Conservation (phyloP, 1,140 invertebrate genomes). For the Platyscapa corneri region DNA sequence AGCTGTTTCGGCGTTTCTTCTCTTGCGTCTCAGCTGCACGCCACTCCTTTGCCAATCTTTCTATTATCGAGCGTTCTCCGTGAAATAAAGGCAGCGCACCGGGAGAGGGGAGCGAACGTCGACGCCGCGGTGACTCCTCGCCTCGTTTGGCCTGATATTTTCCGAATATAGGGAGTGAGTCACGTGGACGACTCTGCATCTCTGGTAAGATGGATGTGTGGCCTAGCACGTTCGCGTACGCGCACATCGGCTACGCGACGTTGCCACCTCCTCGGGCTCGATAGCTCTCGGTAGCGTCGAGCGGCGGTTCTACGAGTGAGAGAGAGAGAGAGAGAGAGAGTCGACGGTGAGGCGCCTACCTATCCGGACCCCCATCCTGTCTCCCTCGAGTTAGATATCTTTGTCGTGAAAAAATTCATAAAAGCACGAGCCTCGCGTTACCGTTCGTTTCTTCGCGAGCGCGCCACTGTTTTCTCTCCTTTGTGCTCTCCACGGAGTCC, state of each 20-base stretch:
- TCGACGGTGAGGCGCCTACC: too few species aligned
- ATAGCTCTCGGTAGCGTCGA: background rate
- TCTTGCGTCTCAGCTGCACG: background rate
- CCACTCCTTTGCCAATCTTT: too few species aligned
- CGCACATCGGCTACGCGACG: background rate
- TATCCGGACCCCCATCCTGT: background rate
- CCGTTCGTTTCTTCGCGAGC: too few species aligned
- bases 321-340: background rate
- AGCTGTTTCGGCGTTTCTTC: conserved; percentile 11
- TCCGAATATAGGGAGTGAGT: conserved; percentile 40
- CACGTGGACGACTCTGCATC: conserved; percentile 45
- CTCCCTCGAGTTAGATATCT: background rate
- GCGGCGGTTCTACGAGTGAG: background rate
- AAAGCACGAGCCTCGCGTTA: too few species aligned
- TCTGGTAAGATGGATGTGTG: background rate
- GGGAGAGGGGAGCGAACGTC: background rate
- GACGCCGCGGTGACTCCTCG: background rate
- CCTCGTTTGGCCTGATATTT: conserved; percentile 56
- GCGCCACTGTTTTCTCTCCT: too few species aligned
- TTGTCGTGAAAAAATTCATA: too few species aligned
- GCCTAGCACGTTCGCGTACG: background rate
- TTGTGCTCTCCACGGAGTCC: too few species aligned
- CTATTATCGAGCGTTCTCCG: too few species aligned
- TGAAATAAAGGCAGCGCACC: background rate
- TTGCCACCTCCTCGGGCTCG: conserved; percentile 35